These are phyloP conservation scores for Brachionichthys hirsutus DNA, from an alignment of 2,113 vertebrate genomes.

Conservation along the genomic window DNA sequence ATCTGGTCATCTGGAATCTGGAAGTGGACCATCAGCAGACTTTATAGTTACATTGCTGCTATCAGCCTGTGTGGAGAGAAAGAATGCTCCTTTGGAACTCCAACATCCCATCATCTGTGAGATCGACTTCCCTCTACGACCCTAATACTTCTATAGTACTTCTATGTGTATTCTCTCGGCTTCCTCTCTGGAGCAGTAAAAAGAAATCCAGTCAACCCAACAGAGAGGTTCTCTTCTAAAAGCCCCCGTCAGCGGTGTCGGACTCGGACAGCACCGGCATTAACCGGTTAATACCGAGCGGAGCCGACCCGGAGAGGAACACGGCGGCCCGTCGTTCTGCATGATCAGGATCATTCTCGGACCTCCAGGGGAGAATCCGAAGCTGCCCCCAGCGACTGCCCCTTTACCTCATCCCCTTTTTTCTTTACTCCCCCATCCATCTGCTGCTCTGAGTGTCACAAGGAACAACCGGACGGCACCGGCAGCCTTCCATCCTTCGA, in stretches of 20 bases:
- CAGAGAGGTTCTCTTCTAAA: conserved; percentile 7
- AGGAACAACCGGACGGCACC: background rate
- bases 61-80: background rate
- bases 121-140: background rate
- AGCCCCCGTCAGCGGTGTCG: conserved; percentile 21
- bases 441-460: background rate
- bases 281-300: conserved; percentile 4
- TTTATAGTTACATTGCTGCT: conserved; percentile 4
- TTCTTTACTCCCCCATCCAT: background rate
- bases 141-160: background rate
- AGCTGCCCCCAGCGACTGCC: background rate
- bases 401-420: background rate
- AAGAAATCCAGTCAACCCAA: background rate
- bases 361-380: background rate
- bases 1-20: conserved; percentile 27
- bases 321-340: conserved; percentile 9
- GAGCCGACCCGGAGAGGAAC: background rate
- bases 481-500: background rate
- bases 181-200: background rate
- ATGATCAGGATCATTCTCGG: background rate
- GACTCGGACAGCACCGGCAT: conserved; percentile 15
- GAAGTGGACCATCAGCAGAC: no score
- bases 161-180: conserved; percentile 7
- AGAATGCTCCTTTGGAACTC: conserved; percentile 21
- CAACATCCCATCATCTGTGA: conserved; percentile 1